Base-by-base conservation (phyloP, 2,113 vertebrate genomes). In the Nematolebias whitei region DNA sequence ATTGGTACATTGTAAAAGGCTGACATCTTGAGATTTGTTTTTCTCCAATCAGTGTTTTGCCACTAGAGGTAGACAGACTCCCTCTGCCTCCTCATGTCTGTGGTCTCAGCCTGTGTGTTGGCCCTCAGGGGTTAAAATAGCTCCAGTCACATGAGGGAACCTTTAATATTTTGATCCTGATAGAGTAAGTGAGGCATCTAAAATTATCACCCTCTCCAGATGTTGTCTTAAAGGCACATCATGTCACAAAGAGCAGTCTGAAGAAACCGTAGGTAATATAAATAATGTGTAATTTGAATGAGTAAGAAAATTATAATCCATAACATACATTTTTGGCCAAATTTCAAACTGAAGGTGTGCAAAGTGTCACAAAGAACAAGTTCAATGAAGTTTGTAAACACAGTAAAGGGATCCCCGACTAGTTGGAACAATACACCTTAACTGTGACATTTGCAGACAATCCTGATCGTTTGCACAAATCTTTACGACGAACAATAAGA, bases 11-110 rank as follows among this genome's bases (percentile, higher is more conserved):
- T 2, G 5, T 35, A 6, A 35, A 10, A 35, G 32, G 32, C 10
- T 6, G 9, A 35, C 5, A 35, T 29, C 26, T 29, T 7, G 26
- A 18, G 9, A 12, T 48, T 14, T 23, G 2, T 19, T 12, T 38
- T 14, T 26, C 38, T 68, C 71, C 13, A n/a, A 67, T 75, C 48
- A 32, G 13, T 57, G 2, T 3, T 67, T 55, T 22, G 51, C 82
- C 85, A 79, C 75, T 76, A 84, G 85, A 85, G 82, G 84, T 51
- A 72, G 80, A 82, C 78, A 85, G 43, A 51, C 47, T 63, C 52
- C 53, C 20, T 22, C 26, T 16, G 24, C 22, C 6, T 2, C 48
- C 16, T 26, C 16, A 40, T 74, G 60, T 60, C 59, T 4, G 24
- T 2, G 45, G 47, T 58, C 50, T 35, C 29, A 68, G 64, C 58